Percentiles rank a stretch among this genome's conserved stretches.
Evolutionary conservation across 2,797 vertebrate species (phyloP).

Genomic region (Rhynchonycteris naso): DNA sequence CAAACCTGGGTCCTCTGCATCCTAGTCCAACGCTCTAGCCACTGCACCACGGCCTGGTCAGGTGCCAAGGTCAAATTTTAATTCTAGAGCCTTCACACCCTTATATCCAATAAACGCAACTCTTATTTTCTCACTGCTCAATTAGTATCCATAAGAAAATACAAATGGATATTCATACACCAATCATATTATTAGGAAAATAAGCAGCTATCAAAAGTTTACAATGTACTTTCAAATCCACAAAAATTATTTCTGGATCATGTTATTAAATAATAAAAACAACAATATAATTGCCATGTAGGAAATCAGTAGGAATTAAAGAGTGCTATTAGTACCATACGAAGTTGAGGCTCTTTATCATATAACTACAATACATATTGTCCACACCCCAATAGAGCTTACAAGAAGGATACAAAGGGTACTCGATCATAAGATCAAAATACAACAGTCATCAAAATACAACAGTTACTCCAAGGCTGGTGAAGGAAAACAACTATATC

Average conservation of each 20-base stretch:
- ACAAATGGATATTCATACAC: not conserved
- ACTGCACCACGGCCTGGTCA: no score
- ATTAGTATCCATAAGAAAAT: not conserved
- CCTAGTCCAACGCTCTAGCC: no score
- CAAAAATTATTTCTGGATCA: not conserved
- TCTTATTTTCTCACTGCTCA: not conserved
- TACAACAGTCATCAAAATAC: constrained; percentile 19
- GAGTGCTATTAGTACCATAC: not conserved
- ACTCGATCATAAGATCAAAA: not conserved
- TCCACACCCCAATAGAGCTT: not conserved
- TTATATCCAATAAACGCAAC: not conserved
- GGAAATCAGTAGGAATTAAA: not conserved
- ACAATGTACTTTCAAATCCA: not conserved
- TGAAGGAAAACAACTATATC: not conserved
- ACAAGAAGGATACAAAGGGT: not conserved
- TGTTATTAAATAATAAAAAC: constrained; percentile 25
- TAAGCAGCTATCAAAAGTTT: not conserved
- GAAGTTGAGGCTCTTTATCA: not conserved
- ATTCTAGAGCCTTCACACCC: not conserved
- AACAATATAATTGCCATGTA: not conserved
- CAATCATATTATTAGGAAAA: not conserved
- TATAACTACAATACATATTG: not conserved
- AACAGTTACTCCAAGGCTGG: not conserved
- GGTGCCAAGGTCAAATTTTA: not conserved
- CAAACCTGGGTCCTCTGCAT: no score